Conservation (phyloP, 2,797 vertebrate genomes). For the Eospalax fontanierii region DNA sequence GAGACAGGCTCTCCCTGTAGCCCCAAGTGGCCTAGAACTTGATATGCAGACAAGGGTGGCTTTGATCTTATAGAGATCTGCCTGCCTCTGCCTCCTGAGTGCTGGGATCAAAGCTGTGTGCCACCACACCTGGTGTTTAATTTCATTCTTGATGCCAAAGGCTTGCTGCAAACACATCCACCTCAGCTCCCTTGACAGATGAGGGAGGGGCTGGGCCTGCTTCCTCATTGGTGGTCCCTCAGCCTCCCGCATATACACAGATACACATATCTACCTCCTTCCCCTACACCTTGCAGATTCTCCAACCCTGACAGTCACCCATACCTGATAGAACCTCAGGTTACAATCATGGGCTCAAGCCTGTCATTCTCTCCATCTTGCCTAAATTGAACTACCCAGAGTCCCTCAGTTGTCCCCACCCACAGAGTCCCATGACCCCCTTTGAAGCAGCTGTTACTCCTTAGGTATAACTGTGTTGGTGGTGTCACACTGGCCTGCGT, state of each 20-base stretch:
- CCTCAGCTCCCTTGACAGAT: accelerated
- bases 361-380: accelerated
- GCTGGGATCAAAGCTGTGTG: not conserved
- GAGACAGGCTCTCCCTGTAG: not conserved
- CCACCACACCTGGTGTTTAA: not conserved
- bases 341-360: not conserved
- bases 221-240: not conserved
- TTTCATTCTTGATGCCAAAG: not conserved
- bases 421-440: not conserved
- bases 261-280: not conserved
- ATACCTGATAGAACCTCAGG: not conserved
- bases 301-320: not conserved
- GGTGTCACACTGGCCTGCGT: not conserved
- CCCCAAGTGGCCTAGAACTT: too few species aligned
- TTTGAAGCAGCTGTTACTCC: not conserved
- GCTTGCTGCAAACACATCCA: accelerated
- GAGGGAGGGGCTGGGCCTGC: not conserved
- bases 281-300: accelerated
- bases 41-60: not conserved
- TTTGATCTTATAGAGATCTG: not conserved
- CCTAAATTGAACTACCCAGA: not conserved
- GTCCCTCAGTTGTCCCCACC: not conserved
- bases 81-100: not conserved
- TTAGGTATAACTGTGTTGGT: not conserved
- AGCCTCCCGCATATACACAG: accelerated